Conservation (phyloP, 1,140 invertebrate genomes). For the Cherax destructor region DNA sequence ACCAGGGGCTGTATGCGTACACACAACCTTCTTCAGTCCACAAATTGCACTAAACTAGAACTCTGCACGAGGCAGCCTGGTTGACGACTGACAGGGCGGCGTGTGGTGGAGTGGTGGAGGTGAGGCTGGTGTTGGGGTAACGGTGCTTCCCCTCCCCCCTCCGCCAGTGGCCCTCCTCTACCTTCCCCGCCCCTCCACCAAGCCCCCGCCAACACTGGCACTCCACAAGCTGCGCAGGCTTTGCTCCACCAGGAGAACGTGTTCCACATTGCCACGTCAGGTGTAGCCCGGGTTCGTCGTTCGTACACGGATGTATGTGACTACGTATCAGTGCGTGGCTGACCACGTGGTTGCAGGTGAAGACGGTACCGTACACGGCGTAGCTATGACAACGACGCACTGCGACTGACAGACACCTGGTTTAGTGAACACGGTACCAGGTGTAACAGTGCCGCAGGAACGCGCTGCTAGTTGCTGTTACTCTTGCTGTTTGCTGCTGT, state of each 20-base stretch:
- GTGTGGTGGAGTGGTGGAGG: slow-evolving; percentile 48
- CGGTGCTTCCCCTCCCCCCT: slow-evolving; percentile 13
- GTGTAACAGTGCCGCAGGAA: background rate
- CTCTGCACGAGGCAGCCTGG: slow-evolving; percentile 28
- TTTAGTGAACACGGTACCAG: background rate
- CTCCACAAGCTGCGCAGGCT: slow-evolving; percentile 21
- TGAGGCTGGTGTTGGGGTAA: slow-evolving; percentile 40
- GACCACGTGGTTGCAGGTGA: no score
- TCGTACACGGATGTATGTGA: background rate
- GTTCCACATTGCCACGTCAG: background rate
- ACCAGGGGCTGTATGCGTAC: background rate
- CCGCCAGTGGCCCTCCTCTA: background rate
- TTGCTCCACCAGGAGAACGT: background rate
- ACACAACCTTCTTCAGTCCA: background rate
- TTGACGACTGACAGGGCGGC: slow-evolving; percentile 28
- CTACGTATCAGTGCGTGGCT: no score
- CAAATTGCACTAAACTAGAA: slow-evolving; percentile 24
- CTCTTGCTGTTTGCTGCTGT: no score
- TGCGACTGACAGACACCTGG: no score
- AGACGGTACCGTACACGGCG: no score
- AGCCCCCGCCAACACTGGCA: background rate
- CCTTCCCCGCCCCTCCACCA: background rate
- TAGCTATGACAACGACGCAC: no score
- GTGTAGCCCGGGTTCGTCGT: background rate
- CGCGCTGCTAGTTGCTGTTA: background rate